Evolutionary conservation across 1,140 invertebrate genomes (phyloP).

Genomic region (Apolygus lucorum): DNA sequence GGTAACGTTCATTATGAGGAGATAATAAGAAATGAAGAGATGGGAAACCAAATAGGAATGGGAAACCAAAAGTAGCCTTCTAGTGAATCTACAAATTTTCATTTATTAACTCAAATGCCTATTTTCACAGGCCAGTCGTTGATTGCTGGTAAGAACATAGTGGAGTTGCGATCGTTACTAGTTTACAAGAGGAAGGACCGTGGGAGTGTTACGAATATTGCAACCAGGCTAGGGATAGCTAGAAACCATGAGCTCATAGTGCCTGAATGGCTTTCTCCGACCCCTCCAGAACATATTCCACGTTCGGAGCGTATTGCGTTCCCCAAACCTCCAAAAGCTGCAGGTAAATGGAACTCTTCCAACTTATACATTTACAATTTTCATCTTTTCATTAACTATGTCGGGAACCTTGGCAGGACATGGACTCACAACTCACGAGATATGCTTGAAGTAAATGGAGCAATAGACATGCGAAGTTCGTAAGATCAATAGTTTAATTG

Average conservation of each 20-base stretch:
- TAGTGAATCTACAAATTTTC: no score
- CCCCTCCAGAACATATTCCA: slow-evolving; percentile 67
- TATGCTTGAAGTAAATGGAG: no score
- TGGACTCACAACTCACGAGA: no score
- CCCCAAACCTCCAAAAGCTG: slow-evolving; percentile 76
- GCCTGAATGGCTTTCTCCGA: slow-evolving; percentile 73
- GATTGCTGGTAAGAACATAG: slow-evolving; percentile 49
- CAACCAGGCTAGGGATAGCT: slow-evolving; percentile 58
- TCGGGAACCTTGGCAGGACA: no score
- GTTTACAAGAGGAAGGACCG: slow-evolving; percentile 47
- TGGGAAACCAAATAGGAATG: no score
- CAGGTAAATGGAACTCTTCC: slow-evolving; percentile 52
- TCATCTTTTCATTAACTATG: background rate
- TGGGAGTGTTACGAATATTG: slow-evolving; percentile 66
- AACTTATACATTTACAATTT: background rate
- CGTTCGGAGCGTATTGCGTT: slow-evolving; percentile 70
- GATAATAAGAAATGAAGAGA: no score
- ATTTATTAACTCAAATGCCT: no score
- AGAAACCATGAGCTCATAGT: slow-evolving; percentile 47
- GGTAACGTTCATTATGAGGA: no score
- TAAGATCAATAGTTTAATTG: no score
- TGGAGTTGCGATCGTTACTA: slow-evolving; percentile 51
- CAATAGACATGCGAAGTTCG: no score
- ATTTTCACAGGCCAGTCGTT: slow-evolving; percentile 49
- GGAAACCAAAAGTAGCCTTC: no score